phyloP scores from a whole-genome alignment of 2,797 vertebrate species.

The Sciurus carolinensis region DNA sequence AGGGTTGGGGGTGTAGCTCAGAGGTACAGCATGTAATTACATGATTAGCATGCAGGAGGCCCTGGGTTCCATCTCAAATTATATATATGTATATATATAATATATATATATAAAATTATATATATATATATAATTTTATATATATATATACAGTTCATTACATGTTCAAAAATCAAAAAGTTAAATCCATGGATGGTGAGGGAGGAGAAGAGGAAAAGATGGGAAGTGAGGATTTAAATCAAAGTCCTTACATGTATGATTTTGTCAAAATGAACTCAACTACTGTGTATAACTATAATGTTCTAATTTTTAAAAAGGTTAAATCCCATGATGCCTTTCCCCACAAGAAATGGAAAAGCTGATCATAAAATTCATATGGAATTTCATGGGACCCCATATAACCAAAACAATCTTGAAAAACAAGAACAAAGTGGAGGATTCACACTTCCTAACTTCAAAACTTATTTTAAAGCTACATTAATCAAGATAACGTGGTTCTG shows the following conservation, averaged over 20 bases:
- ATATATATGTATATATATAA: too few relatives aligned
- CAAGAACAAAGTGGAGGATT: background rate
- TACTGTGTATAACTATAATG: too few relatives aligned
- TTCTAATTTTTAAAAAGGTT: too few relatives aligned
- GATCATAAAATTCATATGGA: background rate
- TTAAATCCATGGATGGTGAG: too few relatives aligned
- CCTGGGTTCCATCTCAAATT: too few relatives aligned
- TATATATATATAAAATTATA: background rate
- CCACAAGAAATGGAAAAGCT: too few relatives aligned
- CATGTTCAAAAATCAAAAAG: too few relatives aligned
- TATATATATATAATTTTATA: background rate
- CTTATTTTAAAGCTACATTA: too few relatives aligned
- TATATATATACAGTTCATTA: background rate
- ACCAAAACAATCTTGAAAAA: slow-evolving; percentile 12
- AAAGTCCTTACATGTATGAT: background rate
- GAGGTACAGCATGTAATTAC: background rate
- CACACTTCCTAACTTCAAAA: too few relatives aligned
- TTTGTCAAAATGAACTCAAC: background rate
- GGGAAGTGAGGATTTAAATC: background rate
- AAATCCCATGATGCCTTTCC: too few relatives aligned
- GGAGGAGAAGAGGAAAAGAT: too few relatives aligned
- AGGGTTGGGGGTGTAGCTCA: background rate
- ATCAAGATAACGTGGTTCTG: too few relatives aligned
- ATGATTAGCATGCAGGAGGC: background rate
- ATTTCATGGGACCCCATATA: background rate